Evolutionary conservation across 2,113 vertebrate genomes (phyloP).

Genomic region (Cyphomyrus discorhynchus): DNA sequence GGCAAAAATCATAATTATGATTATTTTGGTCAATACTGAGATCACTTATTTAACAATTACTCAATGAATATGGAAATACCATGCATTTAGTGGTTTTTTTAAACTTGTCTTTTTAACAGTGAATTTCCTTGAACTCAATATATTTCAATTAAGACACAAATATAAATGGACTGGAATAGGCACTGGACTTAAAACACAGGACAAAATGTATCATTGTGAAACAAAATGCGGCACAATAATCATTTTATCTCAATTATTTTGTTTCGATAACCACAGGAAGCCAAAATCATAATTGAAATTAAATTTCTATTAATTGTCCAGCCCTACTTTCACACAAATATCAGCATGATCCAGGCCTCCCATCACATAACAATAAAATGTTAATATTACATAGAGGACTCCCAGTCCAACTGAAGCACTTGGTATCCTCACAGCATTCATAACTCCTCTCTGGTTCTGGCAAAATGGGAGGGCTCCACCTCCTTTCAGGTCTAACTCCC

Average conservation of each 20-base stretch:
- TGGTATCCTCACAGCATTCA: background rate
- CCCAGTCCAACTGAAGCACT: background rate
- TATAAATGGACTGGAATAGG: background rate
- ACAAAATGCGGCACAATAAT: background rate
- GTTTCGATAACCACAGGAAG: background rate
- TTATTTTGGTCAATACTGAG: background rate
- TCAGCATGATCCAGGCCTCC: background rate
- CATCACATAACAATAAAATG: background rate
- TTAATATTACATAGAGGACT: background rate
- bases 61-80: background rate
- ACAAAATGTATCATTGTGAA: background rate
- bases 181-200: background rate
- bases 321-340: background rate
- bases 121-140: background rate
- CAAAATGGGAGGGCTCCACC: background rate
- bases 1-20: background rate
- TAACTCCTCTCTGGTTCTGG: background rate
- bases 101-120: background rate
- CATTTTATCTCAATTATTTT: background rate
- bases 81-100: background rate
- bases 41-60: background rate
- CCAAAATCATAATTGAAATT: background rate
- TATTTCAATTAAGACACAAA: background rate
- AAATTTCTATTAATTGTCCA: background rate
- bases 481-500: background rate